Percentiles rank a stretch among this genome's conserved stretches.
These are phyloP conservation scores for Rhinoptilus africanus DNA, from an alignment of 2,113 vertebrate species.

Conservation along the genomic window DNA sequence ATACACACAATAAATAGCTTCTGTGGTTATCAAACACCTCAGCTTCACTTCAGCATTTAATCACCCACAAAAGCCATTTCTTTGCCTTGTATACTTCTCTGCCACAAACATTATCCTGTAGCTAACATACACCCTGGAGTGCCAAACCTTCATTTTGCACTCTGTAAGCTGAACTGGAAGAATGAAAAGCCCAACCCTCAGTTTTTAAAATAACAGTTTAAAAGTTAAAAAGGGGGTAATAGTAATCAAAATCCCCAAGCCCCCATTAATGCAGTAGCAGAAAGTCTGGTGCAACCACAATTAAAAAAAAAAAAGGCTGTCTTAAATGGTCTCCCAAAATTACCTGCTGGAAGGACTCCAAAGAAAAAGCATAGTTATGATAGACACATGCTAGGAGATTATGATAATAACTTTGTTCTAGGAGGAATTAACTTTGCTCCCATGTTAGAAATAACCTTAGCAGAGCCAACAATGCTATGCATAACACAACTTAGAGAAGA, in stretches of 20 bases:
- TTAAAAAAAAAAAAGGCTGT: background rate
- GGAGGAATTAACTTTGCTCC: constrained; percentile 27
- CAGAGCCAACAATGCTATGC: background rate
- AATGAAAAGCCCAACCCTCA: background rate
- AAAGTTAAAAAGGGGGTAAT: constrained; percentile 28
- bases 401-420: constrained; percentile 27
- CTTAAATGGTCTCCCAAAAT: constrained; percentile 8
- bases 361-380: background rate
- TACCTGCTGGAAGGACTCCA: constrained; percentile 10
- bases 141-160: constrained; percentile 53
- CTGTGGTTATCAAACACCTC: constrained; percentile 75
- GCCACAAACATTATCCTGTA: constrained; percentile 68
- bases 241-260: background rate
- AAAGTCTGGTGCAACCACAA: background rate
- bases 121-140: constrained; percentile 60
- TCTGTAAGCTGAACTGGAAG: constrained; percentile 19
- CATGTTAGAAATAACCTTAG: background rate
- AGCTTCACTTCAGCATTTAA: constrained; percentile 74
- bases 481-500: background rate
- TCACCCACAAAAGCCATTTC: constrained; percentile 71
- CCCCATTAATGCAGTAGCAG: background rate
- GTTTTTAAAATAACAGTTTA: constrained; percentile 47
- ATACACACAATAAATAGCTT: constrained; percentile 72
- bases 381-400: constrained; percentile 26
- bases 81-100: constrained; percentile 66